Evolutionary conservation across 2,113 vertebrate genomes (phyloP).

Genomic region (Manacus vitellinus): DNA sequence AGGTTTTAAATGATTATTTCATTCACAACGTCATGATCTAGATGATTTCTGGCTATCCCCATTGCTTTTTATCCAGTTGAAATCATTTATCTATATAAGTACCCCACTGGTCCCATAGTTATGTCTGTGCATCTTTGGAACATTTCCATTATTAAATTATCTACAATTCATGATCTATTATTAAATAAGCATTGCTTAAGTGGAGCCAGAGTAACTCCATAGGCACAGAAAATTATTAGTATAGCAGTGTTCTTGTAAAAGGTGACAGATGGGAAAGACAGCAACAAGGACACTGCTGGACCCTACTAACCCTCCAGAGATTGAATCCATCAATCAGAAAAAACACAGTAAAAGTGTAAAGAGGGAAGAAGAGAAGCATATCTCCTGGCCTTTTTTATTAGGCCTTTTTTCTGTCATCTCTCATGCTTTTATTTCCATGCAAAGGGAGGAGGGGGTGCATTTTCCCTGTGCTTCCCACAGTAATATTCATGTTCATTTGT

Average conservation of each 20-base stretch:
- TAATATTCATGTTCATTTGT: not conserved
- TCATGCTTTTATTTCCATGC: not conserved
- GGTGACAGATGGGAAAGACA: constrained; percentile 42
- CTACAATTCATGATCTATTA: not conserved
- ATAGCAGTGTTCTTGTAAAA: constrained; percentile 14
- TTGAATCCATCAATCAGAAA: constrained; percentile 55
- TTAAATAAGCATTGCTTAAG: constrained; percentile 22
- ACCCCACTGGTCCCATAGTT: not conserved
- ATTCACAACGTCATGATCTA: not conserved
- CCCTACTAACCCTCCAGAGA: constrained; percentile 32
- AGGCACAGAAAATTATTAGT: constrained; percentile 14
- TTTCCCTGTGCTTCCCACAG: not conserved
- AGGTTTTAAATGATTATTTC: not conserved
- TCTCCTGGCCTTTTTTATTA: not conserved
- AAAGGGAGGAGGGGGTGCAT: not conserved
- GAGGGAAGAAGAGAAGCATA: not conserved
- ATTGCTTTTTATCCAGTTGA: not conserved
- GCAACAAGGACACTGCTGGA: constrained; percentile 11
- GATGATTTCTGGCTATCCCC: not conserved
- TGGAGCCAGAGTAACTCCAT: not conserved
- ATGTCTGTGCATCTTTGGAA: not conserved
- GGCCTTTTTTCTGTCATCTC: not conserved
- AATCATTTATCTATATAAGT: not conserved
- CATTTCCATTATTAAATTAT: constrained; percentile 27
- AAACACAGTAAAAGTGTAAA: not conserved